These are phyloP conservation scores for Lepidothrix coronata DNA, from an alignment of 2,113 vertebrate species.

Conservation along the genomic window DNA sequence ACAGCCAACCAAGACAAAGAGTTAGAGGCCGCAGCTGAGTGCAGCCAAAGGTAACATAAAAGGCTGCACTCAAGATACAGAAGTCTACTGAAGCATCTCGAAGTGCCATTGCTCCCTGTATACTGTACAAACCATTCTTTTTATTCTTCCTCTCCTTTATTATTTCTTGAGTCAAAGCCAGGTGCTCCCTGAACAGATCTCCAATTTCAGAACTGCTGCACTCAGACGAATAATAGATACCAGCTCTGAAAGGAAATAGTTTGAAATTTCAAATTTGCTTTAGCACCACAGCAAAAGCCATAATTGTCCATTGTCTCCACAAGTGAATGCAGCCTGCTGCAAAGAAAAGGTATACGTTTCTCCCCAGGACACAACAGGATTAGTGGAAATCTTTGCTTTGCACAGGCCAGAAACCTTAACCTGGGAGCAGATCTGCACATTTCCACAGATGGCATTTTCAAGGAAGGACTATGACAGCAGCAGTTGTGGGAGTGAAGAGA, in stretches of 20 bases:
- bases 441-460: not conserved
- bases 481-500: not conserved
- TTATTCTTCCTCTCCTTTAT: not conserved
- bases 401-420: not conserved
- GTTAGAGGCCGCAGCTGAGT: not conserved
- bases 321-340: not conserved
- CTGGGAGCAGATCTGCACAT: not conserved
- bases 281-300: not conserved
- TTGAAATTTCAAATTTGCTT: not conserved
- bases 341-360: not conserved
- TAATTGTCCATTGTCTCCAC: not conserved
- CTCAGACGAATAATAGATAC: not conserved
- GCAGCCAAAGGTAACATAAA: not conserved
- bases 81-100: not conserved
- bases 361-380: not conserved
- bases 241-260: not conserved
- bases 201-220: not conserved
- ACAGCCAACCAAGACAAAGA: not conserved
- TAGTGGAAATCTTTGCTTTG: not conserved
- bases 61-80: not conserved
- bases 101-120: not conserved
- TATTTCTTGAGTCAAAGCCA: not conserved
- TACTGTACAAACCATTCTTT: not conserved
- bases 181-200: not conserved
- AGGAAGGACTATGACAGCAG: not conserved